Evolutionary conservation across 2,888 invertebrate species (phyloP), one percentile per base, ranked within the genome.

Genomic region (Yponomeuta malinellus): DNA sequence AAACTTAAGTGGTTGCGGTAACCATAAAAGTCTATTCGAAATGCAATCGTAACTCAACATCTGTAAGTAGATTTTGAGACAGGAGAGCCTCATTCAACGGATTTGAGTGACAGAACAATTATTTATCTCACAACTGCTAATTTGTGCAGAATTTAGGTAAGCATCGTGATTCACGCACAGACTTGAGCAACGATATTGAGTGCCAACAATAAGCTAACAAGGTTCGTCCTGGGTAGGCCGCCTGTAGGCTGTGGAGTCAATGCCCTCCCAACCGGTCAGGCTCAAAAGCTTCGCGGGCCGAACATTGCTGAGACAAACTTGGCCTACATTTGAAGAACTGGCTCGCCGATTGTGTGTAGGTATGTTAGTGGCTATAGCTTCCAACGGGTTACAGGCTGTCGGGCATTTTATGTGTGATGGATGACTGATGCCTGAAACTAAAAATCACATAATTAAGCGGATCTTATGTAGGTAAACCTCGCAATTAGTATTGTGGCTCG

Each of bases 181-280:
- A 29, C 52, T 68, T 68, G 31, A 52, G 52, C 29, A 68, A 68
- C 52, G 48, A n/a, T 48, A 52, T 52, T 12, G 67, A 67, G 52
- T 48, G 52, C 52, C 37, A 68, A 68, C 52, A 68, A 68, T 68
- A 52, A 48, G 68, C 68, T 48, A 68, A 68, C 48, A 68, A 52
- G 68, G 68, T 52, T 68, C 52, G 68, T 48, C 48, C 52, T 77
- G 80, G 79, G 80, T 81, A 78, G 76, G 79, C 80, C 78, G 83
- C 80, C 84, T 90, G 88, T 90, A 89, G 90, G 90, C 90, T 89
- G 89, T 77, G 79, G 81, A 88, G 87, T 89, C 90, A 85, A 83
- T 74, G 90, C 78, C 85, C 90, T 81, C 76, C 78, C 84, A 86
- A 91, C 91, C 91, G 91, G 91, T 90, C 84, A 84, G 77, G 85